Evolutionary conservation across 2,113 vertebrate genomes (phyloP).

Genomic region (Xenopus laevis): DNA sequence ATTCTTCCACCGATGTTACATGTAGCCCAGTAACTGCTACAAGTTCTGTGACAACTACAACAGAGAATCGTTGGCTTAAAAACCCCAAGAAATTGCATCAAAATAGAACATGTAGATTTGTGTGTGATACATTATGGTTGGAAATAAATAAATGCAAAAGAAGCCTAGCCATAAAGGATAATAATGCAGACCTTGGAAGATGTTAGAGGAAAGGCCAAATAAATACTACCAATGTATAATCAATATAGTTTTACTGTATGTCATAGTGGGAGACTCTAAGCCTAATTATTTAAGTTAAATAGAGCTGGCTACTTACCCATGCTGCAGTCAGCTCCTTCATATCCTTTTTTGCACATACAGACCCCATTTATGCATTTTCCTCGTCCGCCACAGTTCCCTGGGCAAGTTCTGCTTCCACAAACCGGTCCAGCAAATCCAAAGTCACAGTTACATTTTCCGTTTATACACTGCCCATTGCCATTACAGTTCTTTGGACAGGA

Average conservation of each 20-base stretch:
- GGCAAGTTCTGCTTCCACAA: slow-evolving; percentile 75
- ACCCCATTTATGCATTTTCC: slow-evolving; percentile 77
- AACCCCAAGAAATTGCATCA: slow-evolving; percentile 20
- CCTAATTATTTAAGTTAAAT: neutral
- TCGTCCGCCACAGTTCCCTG: slow-evolving; percentile 68
- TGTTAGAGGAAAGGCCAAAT: too few species aligned
- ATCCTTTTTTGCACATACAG: slow-evolving; percentile 82
- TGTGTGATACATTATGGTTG: too few species aligned
- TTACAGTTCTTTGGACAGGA: slow-evolving; percentile 80
- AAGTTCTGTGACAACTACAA: slow-evolving; percentile 50
- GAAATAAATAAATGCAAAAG: too few species aligned
- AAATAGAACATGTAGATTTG: neutral
- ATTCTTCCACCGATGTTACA: slow-evolving; percentile 56
- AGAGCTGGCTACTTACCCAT: slow-evolving; percentile 49
- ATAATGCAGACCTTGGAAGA: too few species aligned
- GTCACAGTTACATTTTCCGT: slow-evolving; percentile 78
- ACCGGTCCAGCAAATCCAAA: slow-evolving; percentile 72
- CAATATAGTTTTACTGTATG: too few species aligned
- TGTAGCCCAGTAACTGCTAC: slow-evolving; percentile 50
- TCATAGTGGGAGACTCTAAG: too few species aligned
- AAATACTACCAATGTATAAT: too few species aligned
- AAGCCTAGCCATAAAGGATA: too few species aligned
- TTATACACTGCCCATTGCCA: slow-evolving; percentile 70
- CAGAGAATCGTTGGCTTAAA: slow-evolving; percentile 46
- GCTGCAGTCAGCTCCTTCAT: slow-evolving; percentile 77